Conservation (phyloP, 2,113 vertebrate genomes). For the Gavialis gangeticus region DNA sequence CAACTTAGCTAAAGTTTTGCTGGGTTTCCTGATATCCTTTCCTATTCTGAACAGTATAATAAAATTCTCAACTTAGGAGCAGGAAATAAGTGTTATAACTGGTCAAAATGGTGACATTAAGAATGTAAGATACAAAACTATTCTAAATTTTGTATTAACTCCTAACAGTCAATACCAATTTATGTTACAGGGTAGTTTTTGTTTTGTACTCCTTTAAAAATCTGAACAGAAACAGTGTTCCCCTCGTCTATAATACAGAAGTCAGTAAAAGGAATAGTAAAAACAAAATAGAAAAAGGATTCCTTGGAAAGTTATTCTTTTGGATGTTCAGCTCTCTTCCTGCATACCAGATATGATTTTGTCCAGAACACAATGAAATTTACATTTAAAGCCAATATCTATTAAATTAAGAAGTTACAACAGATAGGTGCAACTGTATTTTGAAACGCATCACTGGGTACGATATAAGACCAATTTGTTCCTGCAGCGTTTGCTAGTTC, state of each 20-base stretch:
- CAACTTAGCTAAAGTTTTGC: neutral
- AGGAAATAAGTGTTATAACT: neutral
- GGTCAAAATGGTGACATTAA: neutral
- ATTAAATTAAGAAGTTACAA: neutral
- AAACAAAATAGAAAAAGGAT: neutral
- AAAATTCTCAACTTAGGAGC: neutral
- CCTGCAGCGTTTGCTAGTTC: neutral
- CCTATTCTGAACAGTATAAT: neutral
- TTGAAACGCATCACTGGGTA: neutral
- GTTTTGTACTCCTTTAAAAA: neutral
- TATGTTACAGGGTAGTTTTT: neutral
- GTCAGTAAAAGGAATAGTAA: neutral
- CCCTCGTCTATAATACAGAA: neutral
- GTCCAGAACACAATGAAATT: neutral
- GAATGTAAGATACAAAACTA: neutral
- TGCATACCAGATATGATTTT: neutral
- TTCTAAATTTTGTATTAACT: neutral
- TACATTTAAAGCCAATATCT: neutral
- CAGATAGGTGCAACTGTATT: neutral
- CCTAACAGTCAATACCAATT: neutral
- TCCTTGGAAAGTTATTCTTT: conserved; percentile 6
- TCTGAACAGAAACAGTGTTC: neutral
- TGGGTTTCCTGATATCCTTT: neutral
- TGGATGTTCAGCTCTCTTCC: neutral
- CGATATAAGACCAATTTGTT: neutral